Conservation (phyloP, 2,888 invertebrate genomes). For the Drosophila bunnanda region DNA sequence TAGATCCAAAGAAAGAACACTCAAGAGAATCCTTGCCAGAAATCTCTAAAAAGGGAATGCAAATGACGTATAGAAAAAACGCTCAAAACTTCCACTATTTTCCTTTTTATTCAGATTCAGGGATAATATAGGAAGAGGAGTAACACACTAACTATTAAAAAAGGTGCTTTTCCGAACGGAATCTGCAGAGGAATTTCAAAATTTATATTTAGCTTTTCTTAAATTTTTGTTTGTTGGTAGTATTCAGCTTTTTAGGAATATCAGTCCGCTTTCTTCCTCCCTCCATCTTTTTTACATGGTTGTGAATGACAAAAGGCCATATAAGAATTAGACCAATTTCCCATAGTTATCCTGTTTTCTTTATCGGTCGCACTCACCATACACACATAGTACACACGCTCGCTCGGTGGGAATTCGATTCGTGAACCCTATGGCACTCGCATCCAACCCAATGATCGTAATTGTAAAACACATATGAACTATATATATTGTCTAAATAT, state of each 20-base stretch:
- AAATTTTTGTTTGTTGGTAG: too few relatives aligned
- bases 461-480: conserved; percentile 10
- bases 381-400: conserved; percentile 2
- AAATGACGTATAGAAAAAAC: conserved; percentile 4
- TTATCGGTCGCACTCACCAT: conserved; percentile 21
- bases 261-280: conserved; percentile 26
- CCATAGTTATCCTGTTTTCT: neutral
- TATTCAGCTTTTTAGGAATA: conserved; percentile 16
- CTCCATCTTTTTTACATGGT: conserved; percentile 66
- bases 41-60: conserved; percentile 2
- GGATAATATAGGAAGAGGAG: conserved; percentile 9
- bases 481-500: conserved; percentile 34
- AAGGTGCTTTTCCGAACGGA: conserved; percentile 1
- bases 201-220: neutral
- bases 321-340: conserved; percentile 44
- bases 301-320: conserved; percentile 53
- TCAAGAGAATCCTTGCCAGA: conserved; percentile 26
- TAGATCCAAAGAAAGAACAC: conserved; percentile 1
- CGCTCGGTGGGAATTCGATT: conserved; percentile 40
- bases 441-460: conserved; percentile 42
- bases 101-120: conserved; percentile 22
- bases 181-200: neutral
- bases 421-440: conserved; percentile 68
- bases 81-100: conserved; percentile 21
- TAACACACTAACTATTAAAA: neutral